Evolutionary conservation across 2,113 vertebrate species (phyloP).

Genomic region (Phalacrocorax aristotelis): DNA sequence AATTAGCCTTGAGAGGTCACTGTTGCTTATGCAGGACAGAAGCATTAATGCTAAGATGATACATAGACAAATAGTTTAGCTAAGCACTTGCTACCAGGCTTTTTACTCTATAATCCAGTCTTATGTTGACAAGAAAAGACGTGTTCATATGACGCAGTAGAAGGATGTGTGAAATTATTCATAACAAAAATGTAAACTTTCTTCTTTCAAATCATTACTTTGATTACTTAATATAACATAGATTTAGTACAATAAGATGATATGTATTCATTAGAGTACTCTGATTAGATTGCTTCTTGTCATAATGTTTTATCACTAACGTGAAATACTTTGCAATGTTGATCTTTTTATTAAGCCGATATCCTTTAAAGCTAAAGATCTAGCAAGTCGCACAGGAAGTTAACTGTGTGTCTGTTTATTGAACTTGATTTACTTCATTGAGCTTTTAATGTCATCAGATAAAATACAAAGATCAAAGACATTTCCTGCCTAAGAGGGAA

Average conservation of each 20-base stretch:
- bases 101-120: neutral
- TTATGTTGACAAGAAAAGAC: neutral
- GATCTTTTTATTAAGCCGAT: conserved; percentile 57
- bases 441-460: conserved; percentile 20
- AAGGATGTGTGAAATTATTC: neutral
- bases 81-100: neutral
- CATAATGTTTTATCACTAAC: conserved; percentile 20
- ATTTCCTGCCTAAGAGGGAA: neutral
- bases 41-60: neutral
- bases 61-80: neutral
- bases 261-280: conserved; percentile 49
- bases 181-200: conserved; percentile 21
- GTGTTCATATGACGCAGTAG: neutral
- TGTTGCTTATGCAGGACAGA: conserved; percentile 1
- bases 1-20: conserved; percentile 40
- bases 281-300: conserved; percentile 48
- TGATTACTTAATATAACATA: conserved; percentile 45
- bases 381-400: neutral
- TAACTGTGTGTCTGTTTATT: conserved; percentile 35
- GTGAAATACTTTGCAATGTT: conserved; percentile 37
- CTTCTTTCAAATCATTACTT: conserved; percentile 58
- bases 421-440: conserved; percentile 45
- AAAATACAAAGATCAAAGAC: conserved; percentile 35
- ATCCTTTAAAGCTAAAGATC: conserved; percentile 35
- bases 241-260: conserved; percentile 29